Base-by-base conservation (phyloP, 2,797 vertebrate genomes). In the Podarcis siculus region DNA sequence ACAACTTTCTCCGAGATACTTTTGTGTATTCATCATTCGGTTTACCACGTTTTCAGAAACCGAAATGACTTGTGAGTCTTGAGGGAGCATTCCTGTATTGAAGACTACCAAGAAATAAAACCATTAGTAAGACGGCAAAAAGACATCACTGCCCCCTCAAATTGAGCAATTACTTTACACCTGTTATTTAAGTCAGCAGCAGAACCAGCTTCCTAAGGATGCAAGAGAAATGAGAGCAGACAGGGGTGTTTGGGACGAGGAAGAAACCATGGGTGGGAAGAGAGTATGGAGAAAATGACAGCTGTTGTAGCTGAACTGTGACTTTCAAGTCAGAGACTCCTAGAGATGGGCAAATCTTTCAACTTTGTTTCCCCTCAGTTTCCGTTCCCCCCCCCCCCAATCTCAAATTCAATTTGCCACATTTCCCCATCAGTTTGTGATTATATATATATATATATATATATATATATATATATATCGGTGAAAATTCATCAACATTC, bases 11-110 rank as follows among this genome's bases (percentile, higher is more conserved):
- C 39, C 23, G 5, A 32, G 32, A 19, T 49, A 35, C 21, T 77
- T 73, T 12, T 87, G 13, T 77, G 39, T 55, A 77, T 69, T 78
- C 77, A 75, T 83, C 71, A 67, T 87, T 49, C 45, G n/a, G 49
- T 61, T 39, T 25, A 30, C n/a, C 8, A 42, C 12, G 15, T 42
- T 87, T 82, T 67, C 32, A 83, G 72, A 82, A 82, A 83, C n/a
- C 45, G 79, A 64, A 77, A 42, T 67, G 45, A 83, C 42, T 83
- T 69, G 72, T 87, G 72, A 77, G 32, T 77, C 58, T 10, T 67
- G 71, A 67, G 66, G 39, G 72, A 75, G 30, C 35, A 12, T 12
- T 32, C n/a, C 37, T 61, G 10, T 75, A 49, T 7, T 66, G 39
- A 32, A 66, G 69, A 66, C 15, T 12, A 76, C 3, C 19, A 87